Evolutionary conservation across 2,888 invertebrate species (phyloP).

Genomic region (Germaria angustata): DNA sequence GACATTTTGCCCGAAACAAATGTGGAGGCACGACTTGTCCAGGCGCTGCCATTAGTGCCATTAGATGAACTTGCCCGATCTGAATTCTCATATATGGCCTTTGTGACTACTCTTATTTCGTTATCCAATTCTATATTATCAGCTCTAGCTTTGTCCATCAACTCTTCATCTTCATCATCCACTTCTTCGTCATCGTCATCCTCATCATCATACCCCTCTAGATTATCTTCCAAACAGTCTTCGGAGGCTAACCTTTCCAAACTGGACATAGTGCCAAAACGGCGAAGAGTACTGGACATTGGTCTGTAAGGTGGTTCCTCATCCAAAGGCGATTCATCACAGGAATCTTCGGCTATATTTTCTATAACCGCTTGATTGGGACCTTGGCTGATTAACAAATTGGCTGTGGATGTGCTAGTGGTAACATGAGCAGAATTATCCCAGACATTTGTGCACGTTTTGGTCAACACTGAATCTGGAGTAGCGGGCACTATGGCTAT

Average conservation of each 20-base stretch:
- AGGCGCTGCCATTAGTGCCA: conserved; percentile 76
- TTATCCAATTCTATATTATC: conserved; percentile 80
- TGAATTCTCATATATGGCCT: conserved; percentile 67
- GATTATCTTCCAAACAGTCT: conserved; percentile 73
- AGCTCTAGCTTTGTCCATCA: conserved; percentile 73
- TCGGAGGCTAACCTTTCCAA: conserved; percentile 85
- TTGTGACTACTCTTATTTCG: conserved; percentile 70
- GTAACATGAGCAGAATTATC: conserved; percentile 80
- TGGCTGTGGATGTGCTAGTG: conserved; percentile 71
- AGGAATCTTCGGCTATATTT: conserved; percentile 82
- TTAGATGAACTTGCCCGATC: conserved; percentile 66
- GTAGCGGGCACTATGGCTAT: conserved; percentile 89
- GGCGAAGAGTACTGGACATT: conserved; percentile 81
- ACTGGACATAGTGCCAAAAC: conserved; percentile 87
- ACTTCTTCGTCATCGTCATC: conserved; percentile 68
- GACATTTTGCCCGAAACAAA: conserved; percentile 91
- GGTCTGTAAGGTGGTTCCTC: conserved; percentile 88
- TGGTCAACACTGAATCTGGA: conserved; percentile 82
- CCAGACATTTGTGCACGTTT: conserved; percentile 79
- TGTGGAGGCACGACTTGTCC: conserved; percentile 90
- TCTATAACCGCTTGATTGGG: conserved; percentile 76
- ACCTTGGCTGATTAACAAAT: conserved; percentile 72
- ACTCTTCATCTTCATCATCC: conserved; percentile 67
- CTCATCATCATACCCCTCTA: conserved; percentile 80
- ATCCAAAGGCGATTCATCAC: conserved; percentile 86